Evolutionary conservation across 2,888 invertebrate genomes (phyloP), one percentile per base, ranked within the genome.

Genomic region (Sarcophaga caerulescens): DNA sequence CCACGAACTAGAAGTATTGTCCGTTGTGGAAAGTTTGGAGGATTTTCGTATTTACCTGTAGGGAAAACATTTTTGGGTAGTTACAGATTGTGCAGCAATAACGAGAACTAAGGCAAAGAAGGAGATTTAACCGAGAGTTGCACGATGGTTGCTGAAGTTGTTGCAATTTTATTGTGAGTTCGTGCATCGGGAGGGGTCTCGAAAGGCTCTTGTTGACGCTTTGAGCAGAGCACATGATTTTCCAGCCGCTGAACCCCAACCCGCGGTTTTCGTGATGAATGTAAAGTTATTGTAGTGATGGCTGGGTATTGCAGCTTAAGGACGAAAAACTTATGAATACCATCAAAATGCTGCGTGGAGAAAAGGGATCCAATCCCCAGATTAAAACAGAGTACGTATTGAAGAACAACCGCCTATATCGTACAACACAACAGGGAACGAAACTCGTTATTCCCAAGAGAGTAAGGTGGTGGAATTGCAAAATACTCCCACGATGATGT

Each of bases 1-100:
- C 11, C 82, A 82, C 62, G 88, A 89, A 57, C 45, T 88, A 1
- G 81, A 88, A 59, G 83, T 86, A 19, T 60, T 88, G 1, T 88
- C 87, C 0, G 78, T 85, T 0, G 88, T 88, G 3, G 88, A 85
- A 75, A 35, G 6, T 35, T 35, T 35, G 35, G 35, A 35, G 35
- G 6, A 1, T 35, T 35, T 35, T 35, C 35, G 6, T 35, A 8
- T 35, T 0, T 35, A 35, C 35, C 6, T 35, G 4, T 25, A 4
- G 25, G 25, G 25, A 3, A 25, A 25, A 52, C 35, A 23, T 17
- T 84, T 84, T 75, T 75, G 79, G 2, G 71, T 84, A 3, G 19
- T 83, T 4, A 83, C 83, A 0, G 78, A 83, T 14, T 83, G 74
- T 69, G 73, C 83, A 12, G 78, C 83, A 8, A 79, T 35, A 35